A percentile compares a stretch with the other conserved stretches of the same genome.
phyloP scores from a whole-genome alignment of 2,888 invertebrate genomes.

The Tipula confusa region DNA sequence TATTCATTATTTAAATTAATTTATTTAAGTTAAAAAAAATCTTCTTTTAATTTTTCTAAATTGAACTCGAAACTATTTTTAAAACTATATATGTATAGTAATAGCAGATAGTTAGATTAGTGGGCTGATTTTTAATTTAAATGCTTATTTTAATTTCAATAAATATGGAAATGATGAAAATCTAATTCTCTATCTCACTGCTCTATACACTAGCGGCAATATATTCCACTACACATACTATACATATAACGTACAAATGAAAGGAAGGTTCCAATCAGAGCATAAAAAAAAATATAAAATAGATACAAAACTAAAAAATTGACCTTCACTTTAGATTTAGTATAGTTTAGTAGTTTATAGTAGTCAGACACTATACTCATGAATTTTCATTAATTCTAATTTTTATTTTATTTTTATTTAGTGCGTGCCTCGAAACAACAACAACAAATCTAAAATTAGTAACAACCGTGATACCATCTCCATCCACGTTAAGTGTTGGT shows the following conservation, averaged over 20 bases:
- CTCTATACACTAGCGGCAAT: neutral
- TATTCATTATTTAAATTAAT: neutral
- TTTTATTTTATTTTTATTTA: neutral
- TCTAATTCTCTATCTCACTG: neutral
- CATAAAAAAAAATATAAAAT: neutral
- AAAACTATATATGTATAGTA: neutral
- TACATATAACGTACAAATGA: neutral
- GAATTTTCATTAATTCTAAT: neutral
- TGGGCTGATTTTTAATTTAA: slow-evolving; percentile 12
- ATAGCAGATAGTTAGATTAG: neutral
- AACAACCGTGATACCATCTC: neutral
- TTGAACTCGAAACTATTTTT: neutral
- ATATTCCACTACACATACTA: neutral
- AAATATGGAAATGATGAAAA: neutral
- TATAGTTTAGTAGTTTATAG: neutral
- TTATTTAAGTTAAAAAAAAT: neutral
- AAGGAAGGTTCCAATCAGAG: slow-evolving; percentile 29
- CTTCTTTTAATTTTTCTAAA: neutral
- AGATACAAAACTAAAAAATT: neutral
- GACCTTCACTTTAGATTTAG: slow-evolving; percentile 27
- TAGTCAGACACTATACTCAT: neutral
- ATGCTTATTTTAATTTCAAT: neutral
- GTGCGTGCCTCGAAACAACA: slow-evolving; percentile 37
- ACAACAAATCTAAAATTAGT: slow-evolving; percentile 36
- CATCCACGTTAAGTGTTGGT: slow-evolving; percentile 36